phyloP scores from a whole-genome alignment of 2,888 invertebrate species.

The Dinocampus coccinellae region DNA sequence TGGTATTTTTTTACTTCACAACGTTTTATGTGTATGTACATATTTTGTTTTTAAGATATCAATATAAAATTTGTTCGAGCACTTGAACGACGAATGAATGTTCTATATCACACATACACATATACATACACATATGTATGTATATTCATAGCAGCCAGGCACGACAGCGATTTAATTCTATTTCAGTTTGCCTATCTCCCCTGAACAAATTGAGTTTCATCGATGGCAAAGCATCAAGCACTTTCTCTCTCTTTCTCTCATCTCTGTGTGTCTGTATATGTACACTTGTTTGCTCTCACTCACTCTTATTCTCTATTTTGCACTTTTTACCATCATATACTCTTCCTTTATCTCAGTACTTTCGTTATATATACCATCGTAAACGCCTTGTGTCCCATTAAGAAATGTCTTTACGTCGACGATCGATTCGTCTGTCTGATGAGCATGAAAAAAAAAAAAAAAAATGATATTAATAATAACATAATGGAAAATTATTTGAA shows the following conservation, averaged over 20 bases:
- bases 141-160: conserved; percentile 22
- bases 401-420: neutral
- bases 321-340: conserved; percentile 14
- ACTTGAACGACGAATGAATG: neutral
- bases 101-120: no score
- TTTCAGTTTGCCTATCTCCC: conserved; percentile 45
- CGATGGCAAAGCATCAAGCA: conserved; percentile 40
- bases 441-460: neutral
- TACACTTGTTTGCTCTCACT: conserved; percentile 5
- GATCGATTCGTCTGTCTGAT: neutral
- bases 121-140: no score
- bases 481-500: neutral
- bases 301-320: neutral
- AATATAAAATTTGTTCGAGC: neutral
- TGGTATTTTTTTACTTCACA: neutral
- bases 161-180: conserved; percentile 46
- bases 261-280: no score
- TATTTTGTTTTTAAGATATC: neutral
- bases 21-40: neutral
- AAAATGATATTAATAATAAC: neutral
- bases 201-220: conserved; percentile 43
- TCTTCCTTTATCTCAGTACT: conserved; percentile 20
- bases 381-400: conserved; percentile 9
- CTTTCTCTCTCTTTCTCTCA: conserved; percentile 10
- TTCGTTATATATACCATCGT: neutral